phyloP scores from a whole-genome alignment of 2,113 vertebrate species.

The Macrotus californicus region DNA sequence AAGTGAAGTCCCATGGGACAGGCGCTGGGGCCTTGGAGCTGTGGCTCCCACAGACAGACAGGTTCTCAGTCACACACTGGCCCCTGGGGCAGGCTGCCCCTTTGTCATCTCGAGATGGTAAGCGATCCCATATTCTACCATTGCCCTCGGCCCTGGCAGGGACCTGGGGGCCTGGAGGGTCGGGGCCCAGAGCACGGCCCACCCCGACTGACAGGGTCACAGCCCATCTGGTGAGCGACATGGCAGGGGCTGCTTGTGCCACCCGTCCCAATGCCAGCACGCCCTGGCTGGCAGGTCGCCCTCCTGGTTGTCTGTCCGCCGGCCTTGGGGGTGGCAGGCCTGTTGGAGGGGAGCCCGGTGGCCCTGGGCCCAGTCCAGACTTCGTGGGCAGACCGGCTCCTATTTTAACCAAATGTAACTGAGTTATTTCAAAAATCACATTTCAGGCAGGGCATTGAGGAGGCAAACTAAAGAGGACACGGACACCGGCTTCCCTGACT shows the following conservation, averaged over 20 bases:
- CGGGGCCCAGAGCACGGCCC: not conserved
- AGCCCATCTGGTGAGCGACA: not conserved
- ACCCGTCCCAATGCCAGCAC: not conserved
- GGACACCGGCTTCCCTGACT: not conserved
- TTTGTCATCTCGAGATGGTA: fast-evolving
- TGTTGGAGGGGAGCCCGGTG: not conserved
- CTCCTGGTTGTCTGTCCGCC: not conserved
- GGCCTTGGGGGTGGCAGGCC: not conserved
- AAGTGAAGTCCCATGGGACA: not conserved
- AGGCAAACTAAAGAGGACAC: not conserved
- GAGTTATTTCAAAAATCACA: not conserved
- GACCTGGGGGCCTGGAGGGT: no score
- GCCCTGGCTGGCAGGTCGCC: not conserved
- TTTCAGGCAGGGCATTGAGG: not conserved
- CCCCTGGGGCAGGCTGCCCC: not conserved
- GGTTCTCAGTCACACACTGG: fast-evolving
- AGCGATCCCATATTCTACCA: fast-evolving
- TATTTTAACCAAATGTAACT: not conserved
- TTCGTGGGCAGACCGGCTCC: fast-evolving
- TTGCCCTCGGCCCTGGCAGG: not conserved
- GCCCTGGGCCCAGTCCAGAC: not conserved
- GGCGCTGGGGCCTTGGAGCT: fast-evolving
- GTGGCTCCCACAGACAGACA: fast-evolving
- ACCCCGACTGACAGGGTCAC: fast-evolving
- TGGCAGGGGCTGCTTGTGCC: not conserved